These are phyloP conservation scores for Tenthredo scrophulariae DNA, from an alignment of 2,888 invertebrate genomes.

Conservation along the genomic window DNA sequence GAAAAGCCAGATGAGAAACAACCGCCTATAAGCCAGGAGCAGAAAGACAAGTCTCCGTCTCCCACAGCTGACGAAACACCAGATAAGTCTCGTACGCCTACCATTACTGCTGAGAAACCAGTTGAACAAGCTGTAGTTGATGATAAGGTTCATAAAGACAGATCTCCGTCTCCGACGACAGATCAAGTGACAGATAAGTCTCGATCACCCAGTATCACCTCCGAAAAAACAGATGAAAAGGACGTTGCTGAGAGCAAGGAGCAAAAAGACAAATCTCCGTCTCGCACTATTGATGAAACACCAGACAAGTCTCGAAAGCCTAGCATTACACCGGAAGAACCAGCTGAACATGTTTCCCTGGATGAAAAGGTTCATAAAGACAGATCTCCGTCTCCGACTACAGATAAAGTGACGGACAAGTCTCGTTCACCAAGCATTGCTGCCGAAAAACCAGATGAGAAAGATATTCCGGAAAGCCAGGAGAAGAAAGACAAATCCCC, in stretches of 20 bases:
- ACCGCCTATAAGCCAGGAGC: background rate
- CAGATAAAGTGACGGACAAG: constrained; percentile 17
- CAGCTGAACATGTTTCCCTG: background rate
- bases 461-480: background rate
- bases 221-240: constrained; percentile 44
- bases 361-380: background rate
- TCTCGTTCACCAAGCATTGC: constrained; percentile 58
- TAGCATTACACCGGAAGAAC: background rate
- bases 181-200: constrained; percentile 16
- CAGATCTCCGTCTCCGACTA: constrained; percentile 29
- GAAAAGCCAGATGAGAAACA: constrained; percentile 9
- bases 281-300: background rate
- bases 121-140: background rate
- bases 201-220: constrained; percentile 41
- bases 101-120: constrained; percentile 46
- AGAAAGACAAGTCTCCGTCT: constrained; percentile 25
- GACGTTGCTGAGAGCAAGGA: background rate
- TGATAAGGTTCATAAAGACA: background rate
- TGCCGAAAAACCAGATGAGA: constrained; percentile 50
- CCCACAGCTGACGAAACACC: constrained; percentile 52
- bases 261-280: constrained; percentile 13
- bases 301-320: constrained; percentile 2
- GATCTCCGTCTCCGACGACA: constrained; percentile 1
- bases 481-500: background rate
- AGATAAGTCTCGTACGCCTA: constrained; percentile 60